Percentiles rank a stretch among this genome's conserved stretches.
phyloP scores from a whole-genome alignment of 2,113 vertebrate species.

The Holacanthus passer region DNA sequence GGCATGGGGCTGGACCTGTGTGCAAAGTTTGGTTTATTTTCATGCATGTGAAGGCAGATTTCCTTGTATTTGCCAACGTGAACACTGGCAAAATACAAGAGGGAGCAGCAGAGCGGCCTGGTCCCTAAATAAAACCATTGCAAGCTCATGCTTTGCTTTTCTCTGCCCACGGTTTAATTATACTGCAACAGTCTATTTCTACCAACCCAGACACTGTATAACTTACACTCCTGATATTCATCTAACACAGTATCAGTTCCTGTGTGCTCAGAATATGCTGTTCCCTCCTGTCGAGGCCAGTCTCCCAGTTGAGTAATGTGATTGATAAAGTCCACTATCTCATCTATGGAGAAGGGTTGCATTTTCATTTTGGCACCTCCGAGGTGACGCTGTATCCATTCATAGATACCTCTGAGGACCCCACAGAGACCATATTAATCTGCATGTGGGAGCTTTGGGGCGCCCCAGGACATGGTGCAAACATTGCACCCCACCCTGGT shows the following conservation, averaged over 20 bases:
- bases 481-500: slow-evolving; percentile 12
- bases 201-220: slow-evolving; percentile 17
- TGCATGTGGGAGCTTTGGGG: neutral
- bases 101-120: too few species aligned
- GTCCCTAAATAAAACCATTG: slow-evolving; percentile 12
- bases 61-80: too few species aligned
- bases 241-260: slow-evolving; percentile 42
- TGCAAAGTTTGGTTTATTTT: too few species aligned
- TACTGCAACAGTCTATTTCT: slow-evolving; percentile 17
- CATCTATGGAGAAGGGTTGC: slow-evolving; percentile 30
- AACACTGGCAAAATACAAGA: too few species aligned
- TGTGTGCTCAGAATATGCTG: slow-evolving; percentile 38
- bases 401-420: slow-evolving; percentile 21
- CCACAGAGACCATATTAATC: slow-evolving; percentile 6
- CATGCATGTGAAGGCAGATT: too few species aligned
- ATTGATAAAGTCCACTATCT: slow-evolving; percentile 51
- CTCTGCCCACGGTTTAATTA: slow-evolving; percentile 1
- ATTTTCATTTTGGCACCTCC: slow-evolving; percentile 61
- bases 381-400: slow-evolving; percentile 38
- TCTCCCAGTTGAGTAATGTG: slow-evolving; percentile 40
- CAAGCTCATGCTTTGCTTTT: neutral
- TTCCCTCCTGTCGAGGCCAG: slow-evolving; percentile 32
- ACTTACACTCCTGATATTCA: slow-evolving; percentile 9
- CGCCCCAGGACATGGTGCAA: slow-evolving; percentile 34
- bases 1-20: too few species aligned